A percentile compares a stretch with the other conserved stretches of the same genome.
Conservation (phyloP, 2,888 invertebrate genomes). For the Plagodis pulveraria region DNA sequence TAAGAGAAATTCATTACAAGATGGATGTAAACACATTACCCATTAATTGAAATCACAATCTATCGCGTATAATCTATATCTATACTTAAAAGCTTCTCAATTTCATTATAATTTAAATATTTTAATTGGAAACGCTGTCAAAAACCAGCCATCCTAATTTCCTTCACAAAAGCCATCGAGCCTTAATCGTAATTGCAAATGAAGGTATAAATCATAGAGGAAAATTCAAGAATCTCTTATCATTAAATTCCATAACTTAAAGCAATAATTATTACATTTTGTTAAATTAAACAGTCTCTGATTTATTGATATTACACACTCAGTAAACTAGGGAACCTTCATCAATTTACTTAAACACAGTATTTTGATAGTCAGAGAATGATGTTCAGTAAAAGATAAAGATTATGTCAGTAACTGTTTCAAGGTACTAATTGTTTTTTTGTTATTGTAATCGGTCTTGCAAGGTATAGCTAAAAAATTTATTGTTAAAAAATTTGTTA, state of each 20-base stretch:
- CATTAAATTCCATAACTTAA: conserved; percentile 8
- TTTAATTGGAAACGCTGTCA: background rate
- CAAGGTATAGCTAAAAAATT: too few species aligned
- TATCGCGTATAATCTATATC: too few species aligned
- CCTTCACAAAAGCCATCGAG: background rate
- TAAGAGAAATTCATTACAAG: too few species aligned
- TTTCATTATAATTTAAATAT: too few species aligned
- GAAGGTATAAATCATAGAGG: conserved; percentile 3
- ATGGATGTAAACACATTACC: too few species aligned
- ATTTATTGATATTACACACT: conserved; percentile 25
- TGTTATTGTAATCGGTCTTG: background rate
- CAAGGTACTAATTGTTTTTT: background rate
- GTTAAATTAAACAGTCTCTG: conserved; percentile 13
- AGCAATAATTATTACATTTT: conserved; percentile 19
- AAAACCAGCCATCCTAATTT: background rate
- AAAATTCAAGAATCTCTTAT: conserved; percentile 8
- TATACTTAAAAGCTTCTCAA: too few species aligned
- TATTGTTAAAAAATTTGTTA: too few species aligned
- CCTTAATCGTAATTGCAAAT: conserved; percentile 6
- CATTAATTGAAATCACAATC: too few species aligned
- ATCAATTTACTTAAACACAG: conserved; percentile 19
- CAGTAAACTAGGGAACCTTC: conserved; percentile 19
- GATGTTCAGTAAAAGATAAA: background rate
- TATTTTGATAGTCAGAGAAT: conserved; percentile 3
- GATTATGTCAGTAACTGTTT: background rate